Percentiles rank a stretch among this genome's conserved stretches.
phyloP scores from a whole-genome alignment of 2,888 invertebrate genomes.

The Anoncus sp. region DNA sequence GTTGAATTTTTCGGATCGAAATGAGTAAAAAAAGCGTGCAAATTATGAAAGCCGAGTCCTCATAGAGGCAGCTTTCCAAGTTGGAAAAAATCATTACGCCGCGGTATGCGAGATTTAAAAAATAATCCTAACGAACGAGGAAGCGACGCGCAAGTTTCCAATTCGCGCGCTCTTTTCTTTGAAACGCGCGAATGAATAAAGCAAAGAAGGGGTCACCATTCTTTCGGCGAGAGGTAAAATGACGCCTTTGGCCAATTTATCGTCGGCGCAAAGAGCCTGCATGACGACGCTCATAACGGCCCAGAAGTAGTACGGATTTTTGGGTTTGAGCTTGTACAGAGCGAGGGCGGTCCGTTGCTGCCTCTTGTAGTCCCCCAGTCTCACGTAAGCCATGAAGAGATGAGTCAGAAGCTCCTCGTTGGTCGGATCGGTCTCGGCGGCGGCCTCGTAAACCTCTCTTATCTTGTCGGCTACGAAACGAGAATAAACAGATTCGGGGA shows the following conservation, averaged over 20 bases:
- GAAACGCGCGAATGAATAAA: neutral
- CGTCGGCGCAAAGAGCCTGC: conserved; percentile 87
- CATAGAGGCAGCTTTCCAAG: too few relatives aligned
- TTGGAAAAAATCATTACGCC: too few relatives aligned
- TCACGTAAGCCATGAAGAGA: conserved; percentile 97
- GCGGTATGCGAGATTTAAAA: too few relatives aligned
- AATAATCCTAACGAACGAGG: too few relatives aligned
- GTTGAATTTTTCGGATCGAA: too few relatives aligned
- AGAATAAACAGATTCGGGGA: too few relatives aligned
- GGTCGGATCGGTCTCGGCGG: conserved; percentile 92
- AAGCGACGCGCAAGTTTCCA: too few relatives aligned
- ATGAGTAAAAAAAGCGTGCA: too few relatives aligned
- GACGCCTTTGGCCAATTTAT: conserved; percentile 86
- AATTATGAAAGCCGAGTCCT: too few relatives aligned
- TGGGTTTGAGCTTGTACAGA: conserved; percentile 95
- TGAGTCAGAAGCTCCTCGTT: conserved; percentile 97
- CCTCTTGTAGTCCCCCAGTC: conserved; percentile 94
- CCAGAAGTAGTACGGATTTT: conserved; percentile 99
- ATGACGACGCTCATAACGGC: conserved; percentile 98
- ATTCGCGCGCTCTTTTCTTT: too few relatives aligned
- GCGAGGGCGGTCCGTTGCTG: conserved; percentile 96
- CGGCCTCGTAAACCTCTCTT: conserved; percentile 94
- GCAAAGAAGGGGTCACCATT: conserved; percentile 87
- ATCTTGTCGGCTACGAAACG: conserved; percentile 91
- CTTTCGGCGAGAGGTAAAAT: conserved; percentile 95